These are phyloP conservation scores for Augiades crinisus DNA, from an alignment of 2,888 invertebrate species.

Conservation along the genomic window DNA sequence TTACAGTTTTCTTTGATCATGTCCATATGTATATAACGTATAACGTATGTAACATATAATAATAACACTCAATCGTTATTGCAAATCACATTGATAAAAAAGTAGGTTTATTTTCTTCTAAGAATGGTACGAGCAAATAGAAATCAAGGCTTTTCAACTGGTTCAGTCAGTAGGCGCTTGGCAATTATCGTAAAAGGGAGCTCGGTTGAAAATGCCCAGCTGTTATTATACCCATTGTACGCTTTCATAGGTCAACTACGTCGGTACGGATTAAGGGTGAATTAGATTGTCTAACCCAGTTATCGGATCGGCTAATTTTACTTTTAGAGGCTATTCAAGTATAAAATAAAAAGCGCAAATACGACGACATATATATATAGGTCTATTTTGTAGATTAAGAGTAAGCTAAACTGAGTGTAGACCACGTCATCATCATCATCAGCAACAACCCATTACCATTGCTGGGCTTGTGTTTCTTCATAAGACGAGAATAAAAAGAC, in stretches of 20 bases:
- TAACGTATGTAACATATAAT: no score
- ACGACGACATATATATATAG: no score
- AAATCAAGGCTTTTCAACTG: constrained; percentile 34
- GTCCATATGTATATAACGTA: no score
- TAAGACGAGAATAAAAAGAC: no score
- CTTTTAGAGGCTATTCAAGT: background rate
- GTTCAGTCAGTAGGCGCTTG: constrained; percentile 39
- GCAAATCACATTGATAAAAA: background rate
- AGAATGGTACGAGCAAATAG: constrained; percentile 26
- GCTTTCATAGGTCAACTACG: constrained; percentile 47
- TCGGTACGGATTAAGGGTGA: constrained; percentile 36
- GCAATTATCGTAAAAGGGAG: constrained; percentile 59
- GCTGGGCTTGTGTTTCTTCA: no score
- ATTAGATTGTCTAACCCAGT: constrained; percentile 32
- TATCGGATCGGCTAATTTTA: constrained; percentile 3
- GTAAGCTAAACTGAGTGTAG: no score
- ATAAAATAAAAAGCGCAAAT: no score
- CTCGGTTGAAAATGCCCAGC: constrained; percentile 47
- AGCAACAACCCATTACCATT: no score
- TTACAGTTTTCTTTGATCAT: no score
- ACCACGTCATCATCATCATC: no score
- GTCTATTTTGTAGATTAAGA: no score
- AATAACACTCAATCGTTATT: no score
- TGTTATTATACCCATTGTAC: constrained; percentile 46
- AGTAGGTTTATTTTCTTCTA: background rate